Evolutionary conservation across 1,140 invertebrate species (phyloP).

Genomic region (Bombus huntii): DNA sequence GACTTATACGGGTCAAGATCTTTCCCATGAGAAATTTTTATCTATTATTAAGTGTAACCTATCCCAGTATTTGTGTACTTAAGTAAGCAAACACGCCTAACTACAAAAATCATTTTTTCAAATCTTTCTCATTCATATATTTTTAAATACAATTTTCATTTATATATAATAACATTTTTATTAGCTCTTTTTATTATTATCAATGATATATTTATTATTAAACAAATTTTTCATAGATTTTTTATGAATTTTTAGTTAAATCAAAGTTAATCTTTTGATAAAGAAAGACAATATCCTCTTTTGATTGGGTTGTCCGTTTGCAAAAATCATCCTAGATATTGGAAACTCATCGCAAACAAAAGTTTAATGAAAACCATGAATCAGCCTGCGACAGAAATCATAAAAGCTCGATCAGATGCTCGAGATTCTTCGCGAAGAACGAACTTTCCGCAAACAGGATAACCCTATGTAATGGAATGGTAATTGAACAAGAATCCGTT

Average conservation of each 20-base stretch:
- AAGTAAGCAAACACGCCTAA: neutral
- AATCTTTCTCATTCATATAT: neutral
- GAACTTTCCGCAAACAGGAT: neutral
- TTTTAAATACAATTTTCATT: neutral
- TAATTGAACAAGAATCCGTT: neutral
- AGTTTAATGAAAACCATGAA: slow-evolving; percentile 20
- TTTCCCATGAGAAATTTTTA: slow-evolving; percentile 28
- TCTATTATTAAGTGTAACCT: neutral
- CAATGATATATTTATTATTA: too few species aligned
- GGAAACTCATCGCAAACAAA: neutral
- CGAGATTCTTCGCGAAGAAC: neutral
- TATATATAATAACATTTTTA: neutral
- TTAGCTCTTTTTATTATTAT: too few species aligned
- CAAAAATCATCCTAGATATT: neutral
- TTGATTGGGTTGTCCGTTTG: neutral
- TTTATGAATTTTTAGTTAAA: neutral
- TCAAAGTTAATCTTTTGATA: neutral
- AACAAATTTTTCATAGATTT: neutral
- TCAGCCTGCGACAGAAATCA: neutral
- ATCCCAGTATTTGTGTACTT: too few species aligned
- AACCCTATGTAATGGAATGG: slow-evolving; percentile 4
- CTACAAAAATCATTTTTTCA: neutral
- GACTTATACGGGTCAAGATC: slow-evolving; percentile 25
- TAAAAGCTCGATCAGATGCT: neutral
- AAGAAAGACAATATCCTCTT: neutral